phyloP scores from a whole-genome alignment of 2,888 invertebrate genomes.

The Xanthorhoe spadicearia region DNA sequence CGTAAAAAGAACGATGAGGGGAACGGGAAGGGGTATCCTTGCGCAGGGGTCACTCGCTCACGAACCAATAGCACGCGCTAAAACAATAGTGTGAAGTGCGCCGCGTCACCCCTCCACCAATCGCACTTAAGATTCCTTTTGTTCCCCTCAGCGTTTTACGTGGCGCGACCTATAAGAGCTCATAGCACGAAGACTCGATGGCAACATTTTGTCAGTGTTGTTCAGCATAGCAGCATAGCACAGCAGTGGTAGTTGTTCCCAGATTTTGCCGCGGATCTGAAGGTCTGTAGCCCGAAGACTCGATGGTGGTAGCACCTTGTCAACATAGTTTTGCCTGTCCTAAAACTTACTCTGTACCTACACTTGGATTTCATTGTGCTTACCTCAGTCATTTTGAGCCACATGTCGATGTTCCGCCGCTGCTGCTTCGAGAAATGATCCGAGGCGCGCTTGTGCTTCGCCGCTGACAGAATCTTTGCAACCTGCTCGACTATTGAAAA shows the following conservation, averaged over 20 bases:
- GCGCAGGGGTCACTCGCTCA: too few species aligned
- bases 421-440: conserved; percentile 99
- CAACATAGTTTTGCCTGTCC: too few species aligned
- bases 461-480: conserved; percentile 97
- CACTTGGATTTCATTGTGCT: conserved; percentile 43
- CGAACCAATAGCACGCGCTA: too few species aligned
- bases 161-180: too few species aligned
- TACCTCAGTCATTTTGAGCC: conserved; percentile 98
- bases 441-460: conserved; percentile 98
- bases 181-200: not conserved
- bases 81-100: too few species aligned
- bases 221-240: too few species aligned
- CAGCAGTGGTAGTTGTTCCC: not conserved
- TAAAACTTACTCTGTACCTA: too few species aligned
- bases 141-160: too few species aligned
- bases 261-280: not conserved
- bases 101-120: too few species aligned
- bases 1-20: too few species aligned
- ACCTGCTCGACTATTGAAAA: conserved; percentile 94
- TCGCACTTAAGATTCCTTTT: too few species aligned
- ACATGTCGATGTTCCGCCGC: conserved; percentile 98
- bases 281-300: not conserved
- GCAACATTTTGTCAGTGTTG: not conserved
- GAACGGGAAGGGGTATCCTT: too few species aligned
- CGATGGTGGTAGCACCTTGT: not conserved